Evolutionary conservation across 2,797 vertebrate genomes (phyloP), one percentile per base, ranked within the genome.

Genomic region (Sebastes dallii): DNA sequence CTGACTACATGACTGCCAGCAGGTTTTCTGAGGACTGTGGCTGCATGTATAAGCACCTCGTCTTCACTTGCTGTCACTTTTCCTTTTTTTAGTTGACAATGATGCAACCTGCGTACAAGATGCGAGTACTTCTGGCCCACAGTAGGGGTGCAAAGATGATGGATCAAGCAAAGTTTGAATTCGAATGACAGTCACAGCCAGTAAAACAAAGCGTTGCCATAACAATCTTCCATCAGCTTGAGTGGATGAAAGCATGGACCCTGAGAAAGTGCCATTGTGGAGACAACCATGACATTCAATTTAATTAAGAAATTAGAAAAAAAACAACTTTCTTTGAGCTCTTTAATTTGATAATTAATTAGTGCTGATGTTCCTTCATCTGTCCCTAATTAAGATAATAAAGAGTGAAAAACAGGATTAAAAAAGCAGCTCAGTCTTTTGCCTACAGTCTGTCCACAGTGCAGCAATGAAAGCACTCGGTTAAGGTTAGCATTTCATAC

Each of bases 171-270:
- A 25, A 68, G 16, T 14, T 24, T 20, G 8, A 46, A 55, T 34
- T 50, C 1, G 2, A 72, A 54, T 10, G 9, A 39, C 4, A 24
- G 32, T 34, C 59, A 67, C 42, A 12, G 30, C 11, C 42, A 61
- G 8, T 29, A 42, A 18, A 66, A 58, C 24, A 71, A 55, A 59
- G 66, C 30, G 71, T 54, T 66, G 10, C 66, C 46, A 55, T 46
- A 60, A 71, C 34, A 14, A 50, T 67, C 46, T 39, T 24, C 56
- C 32, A 77, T 62, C 27, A 50, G 25, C 62, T 25, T 50, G 25
- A 77, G 46, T 66, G 42, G 55, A 72, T 78, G 20, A 78, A 74
- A 73, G 65, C 56, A 62, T 16, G 27, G 56, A 42, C 14, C 54
- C 27, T 36, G 27, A 50, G 58, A 36, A 67, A 62, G 29, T 56